These are phyloP conservation scores for Momotus momota DNA, from an alignment of 2,797 vertebrate genomes.

Conservation along the genomic window DNA sequence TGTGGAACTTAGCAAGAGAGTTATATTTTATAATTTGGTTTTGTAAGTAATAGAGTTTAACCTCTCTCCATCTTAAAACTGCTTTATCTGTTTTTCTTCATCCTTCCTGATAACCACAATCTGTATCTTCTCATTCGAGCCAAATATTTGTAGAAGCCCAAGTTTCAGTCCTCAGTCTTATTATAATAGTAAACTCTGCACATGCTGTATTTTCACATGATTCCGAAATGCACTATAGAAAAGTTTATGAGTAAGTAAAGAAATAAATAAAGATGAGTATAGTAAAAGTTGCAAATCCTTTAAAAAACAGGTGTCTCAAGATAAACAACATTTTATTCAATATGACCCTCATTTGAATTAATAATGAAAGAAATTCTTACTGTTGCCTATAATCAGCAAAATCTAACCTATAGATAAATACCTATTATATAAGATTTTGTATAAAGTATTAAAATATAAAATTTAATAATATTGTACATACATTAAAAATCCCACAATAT, in stretches of 20 bases:
- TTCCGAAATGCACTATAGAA: neutral
- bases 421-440: neutral
- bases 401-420: neutral
- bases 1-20: neutral
- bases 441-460: neutral
- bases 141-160: neutral
- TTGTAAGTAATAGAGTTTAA: neutral
- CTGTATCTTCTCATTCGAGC: neutral
- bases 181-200: neutral
- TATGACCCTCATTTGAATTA: neutral
- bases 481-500: neutral
- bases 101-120: neutral
- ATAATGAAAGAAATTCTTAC: neutral
- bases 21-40: neutral
- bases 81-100: neutral
- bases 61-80: neutral
- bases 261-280: neutral
- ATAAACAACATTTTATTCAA: neutral
- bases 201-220: neutral
- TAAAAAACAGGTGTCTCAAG: neutral
- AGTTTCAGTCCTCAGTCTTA: neutral
- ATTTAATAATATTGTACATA: neutral
- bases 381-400: neutral
- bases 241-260: neutral
- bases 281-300: neutral